Conservation (phyloP, 2,888 invertebrate species). For the Ennomos quercinarius region DNA sequence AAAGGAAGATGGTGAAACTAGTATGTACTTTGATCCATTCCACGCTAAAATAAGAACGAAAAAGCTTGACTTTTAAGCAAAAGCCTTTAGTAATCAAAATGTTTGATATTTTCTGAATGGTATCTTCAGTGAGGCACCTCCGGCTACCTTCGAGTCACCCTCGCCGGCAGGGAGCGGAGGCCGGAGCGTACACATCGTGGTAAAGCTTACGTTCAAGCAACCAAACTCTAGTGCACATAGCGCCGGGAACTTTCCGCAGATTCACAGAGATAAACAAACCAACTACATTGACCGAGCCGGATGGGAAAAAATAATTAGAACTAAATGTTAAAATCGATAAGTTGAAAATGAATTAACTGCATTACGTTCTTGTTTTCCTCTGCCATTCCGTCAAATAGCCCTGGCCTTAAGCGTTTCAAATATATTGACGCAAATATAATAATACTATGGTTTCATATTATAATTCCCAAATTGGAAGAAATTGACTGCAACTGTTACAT, state of each 20-base stretch:
- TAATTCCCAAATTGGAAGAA: constrained; percentile 5
- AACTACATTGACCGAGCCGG: background rate
- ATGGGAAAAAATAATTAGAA: background rate
- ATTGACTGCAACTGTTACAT: constrained; percentile 13
- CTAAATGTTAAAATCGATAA: too few relatives aligned
- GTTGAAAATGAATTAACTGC: too few relatives aligned
- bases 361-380: background rate
- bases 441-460: constrained; percentile 23
- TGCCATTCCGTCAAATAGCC: background rate
- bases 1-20: too few relatives aligned
- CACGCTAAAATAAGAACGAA: too few relatives aligned
- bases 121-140: background rate
- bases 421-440: constrained; percentile 24
- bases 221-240: constrained; percentile 1
- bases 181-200: constrained; percentile 1
- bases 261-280: background rate
- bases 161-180: background rate
- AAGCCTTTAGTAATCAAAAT: too few relatives aligned
- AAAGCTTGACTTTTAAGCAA: too few relatives aligned
- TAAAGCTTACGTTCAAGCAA: background rate
- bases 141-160: background rate
- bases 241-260: background rate
- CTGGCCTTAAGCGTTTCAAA: constrained; percentile 9
- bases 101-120: too few relatives aligned
- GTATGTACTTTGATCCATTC: too few relatives aligned